Conservation (phyloP, 2,888 invertebrate genomes). For the Pocota personata region DNA sequence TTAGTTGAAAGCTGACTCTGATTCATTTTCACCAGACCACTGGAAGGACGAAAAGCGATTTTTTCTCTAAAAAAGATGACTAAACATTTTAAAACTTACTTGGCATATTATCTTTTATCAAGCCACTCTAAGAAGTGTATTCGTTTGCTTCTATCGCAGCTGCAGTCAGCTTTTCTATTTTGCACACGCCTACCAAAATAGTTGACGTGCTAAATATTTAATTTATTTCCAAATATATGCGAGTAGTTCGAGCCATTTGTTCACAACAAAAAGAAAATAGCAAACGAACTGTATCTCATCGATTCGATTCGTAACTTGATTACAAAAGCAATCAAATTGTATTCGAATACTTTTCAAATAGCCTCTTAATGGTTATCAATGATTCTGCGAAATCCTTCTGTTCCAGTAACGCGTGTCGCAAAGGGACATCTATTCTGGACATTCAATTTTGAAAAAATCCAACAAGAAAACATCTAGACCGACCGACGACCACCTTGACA, state of each 20-base stretch:
- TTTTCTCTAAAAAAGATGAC: too few relatives aligned
- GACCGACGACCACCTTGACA: conserved; percentile 49
- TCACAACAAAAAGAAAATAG: not conserved
- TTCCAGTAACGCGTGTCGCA: conserved; percentile 57
- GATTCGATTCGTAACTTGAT: conserved; percentile 36
- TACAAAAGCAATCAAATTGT: conserved; percentile 39
- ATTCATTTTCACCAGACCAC: too few relatives aligned
- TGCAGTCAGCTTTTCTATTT: not conserved
- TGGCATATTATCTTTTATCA: too few relatives aligned
- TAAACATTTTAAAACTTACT: not conserved
- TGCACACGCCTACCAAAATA: not conserved
- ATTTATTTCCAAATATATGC: not conserved
- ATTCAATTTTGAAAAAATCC: not conserved
- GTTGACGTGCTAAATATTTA: not conserved
- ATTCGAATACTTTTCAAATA: conserved; percentile 59
- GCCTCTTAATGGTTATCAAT: conserved; percentile 69
- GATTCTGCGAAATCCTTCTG: conserved; percentile 62
- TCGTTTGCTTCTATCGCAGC: not conserved
- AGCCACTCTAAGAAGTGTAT: too few relatives aligned
- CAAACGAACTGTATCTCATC: conserved; percentile 25
- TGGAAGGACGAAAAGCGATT: too few relatives aligned
- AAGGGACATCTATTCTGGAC: conserved; percentile 43
- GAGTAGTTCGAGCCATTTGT: not conserved
- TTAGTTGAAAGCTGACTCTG: too few relatives aligned
- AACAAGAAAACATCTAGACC: conserved; percentile 23